A percentile compares a stretch with the other conserved stretches of the same genome.
Evolutionary conservation across 2,797 vertebrate species (phyloP).

Genomic region (Danio tinwini): DNA sequence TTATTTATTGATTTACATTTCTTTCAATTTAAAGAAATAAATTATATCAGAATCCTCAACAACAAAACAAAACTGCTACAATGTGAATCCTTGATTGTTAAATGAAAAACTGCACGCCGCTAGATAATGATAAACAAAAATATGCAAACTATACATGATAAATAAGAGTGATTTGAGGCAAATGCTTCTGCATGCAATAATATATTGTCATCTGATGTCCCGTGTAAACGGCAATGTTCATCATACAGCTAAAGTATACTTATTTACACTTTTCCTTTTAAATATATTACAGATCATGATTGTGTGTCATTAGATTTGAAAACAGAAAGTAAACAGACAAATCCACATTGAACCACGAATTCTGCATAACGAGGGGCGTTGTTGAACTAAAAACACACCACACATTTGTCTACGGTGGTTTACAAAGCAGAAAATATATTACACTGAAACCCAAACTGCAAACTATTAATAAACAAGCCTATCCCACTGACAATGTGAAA

Average conservation of each 20-base stretch:
- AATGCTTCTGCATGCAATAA: conserved; percentile 25
- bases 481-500: conserved; percentile 1
- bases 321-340: not conserved
- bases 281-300: not conserved
- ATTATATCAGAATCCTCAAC: conserved; percentile 3
- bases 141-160: conserved; percentile 18
- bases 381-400: conserved; percentile 5
- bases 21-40: not conserved
- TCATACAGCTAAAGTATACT: conserved; percentile 16
- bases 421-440: conserved; percentile 21
- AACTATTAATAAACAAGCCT: conserved; percentile 11
- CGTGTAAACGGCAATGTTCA: not conserved
- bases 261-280: conserved; percentile 6
- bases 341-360: conserved; percentile 12
- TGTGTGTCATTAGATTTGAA: not conserved
- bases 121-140: conserved; percentile 21
- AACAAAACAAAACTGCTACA: not conserved
- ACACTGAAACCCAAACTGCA: conserved; percentile 20
- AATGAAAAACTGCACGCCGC: conserved; percentile 13
- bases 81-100: conserved; percentile 9
- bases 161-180: conserved; percentile 8
- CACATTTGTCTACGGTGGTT: conserved; percentile 18
- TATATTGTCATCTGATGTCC: not conserved
- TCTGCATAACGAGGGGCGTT: not conserved
- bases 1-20: not conserved